Conservation (phyloP, 2,113 vertebrate species). For the Apus apus region DNA sequence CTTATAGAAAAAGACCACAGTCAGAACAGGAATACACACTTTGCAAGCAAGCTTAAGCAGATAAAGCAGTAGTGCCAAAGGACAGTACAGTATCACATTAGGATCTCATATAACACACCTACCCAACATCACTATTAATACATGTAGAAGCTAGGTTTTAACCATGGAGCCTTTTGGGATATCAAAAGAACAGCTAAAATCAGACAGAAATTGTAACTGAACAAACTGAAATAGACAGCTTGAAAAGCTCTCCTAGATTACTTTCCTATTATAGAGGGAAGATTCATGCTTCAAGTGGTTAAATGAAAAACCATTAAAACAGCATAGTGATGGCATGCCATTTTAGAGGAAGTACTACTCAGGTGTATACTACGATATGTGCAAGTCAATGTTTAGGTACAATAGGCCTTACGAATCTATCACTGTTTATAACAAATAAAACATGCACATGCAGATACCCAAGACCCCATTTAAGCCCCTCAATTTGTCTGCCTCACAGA, state of each 20-base stretch:
- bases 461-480: neutral
- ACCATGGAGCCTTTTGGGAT: neutral
- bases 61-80: neutral
- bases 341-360: neutral
- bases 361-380: neutral
- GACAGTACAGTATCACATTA: neutral
- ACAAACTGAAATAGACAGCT: neutral
- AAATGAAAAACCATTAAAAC: neutral
- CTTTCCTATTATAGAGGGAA: neutral
- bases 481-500: neutral
- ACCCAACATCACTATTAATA: neutral
- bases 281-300: neutral
- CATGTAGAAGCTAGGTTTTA: neutral
- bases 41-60: neutral
- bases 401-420: neutral
- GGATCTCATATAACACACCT: neutral
- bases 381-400: neutral
- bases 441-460: neutral
- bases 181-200: neutral
- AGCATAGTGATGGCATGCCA: neutral
- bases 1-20: neutral
- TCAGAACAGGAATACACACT: neutral
- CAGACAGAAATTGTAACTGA: neutral
- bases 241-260: neutral
- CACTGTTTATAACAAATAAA: neutral